A percentile compares a stretch with the other conserved stretches of the same genome.
Evolutionary conservation across 2,797 vertebrate species (phyloP).

Genomic region (Epinephelus malabaricus): DNA sequence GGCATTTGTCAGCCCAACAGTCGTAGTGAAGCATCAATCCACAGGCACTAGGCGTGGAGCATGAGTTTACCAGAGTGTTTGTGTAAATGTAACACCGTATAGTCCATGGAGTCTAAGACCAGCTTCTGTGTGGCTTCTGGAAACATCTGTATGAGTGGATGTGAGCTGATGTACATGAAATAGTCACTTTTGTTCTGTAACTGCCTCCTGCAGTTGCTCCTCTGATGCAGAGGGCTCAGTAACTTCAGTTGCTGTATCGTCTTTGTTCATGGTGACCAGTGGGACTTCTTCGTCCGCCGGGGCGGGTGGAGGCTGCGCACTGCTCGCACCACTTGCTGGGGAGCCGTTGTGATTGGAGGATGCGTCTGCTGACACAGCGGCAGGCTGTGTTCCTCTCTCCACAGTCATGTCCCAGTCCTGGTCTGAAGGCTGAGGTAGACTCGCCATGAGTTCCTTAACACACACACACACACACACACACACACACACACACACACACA

Average conservation of each 20-base stretch:
- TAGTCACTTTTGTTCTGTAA: constrained; percentile 86
- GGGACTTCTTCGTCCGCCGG: constrained; percentile 55
- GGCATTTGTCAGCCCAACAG: constrained; percentile 80
- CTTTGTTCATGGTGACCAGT: constrained; percentile 56
- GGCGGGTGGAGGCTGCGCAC: constrained; percentile 22
- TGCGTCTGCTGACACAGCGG: constrained; percentile 47
- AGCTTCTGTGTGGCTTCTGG: constrained; percentile 45
- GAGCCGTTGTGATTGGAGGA: constrained; percentile 53
- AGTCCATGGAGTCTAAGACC: constrained; percentile 47
- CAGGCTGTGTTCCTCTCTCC: constrained; percentile 64
- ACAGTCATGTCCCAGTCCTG: constrained; percentile 90
- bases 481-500: too few species aligned
- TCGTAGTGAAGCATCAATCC: constrained; percentile 78
- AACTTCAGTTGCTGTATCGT: constrained; percentile 55
- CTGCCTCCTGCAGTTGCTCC: constrained; percentile 90
- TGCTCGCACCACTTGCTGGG: constrained; percentile 16
- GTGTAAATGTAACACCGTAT: constrained; percentile 46
- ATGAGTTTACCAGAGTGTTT: constrained; percentile 62
- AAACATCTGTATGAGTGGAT: constrained; percentile 46
- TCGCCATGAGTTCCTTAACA: constrained; percentile 92
- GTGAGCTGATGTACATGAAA: constrained; percentile 40
- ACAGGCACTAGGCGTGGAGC: constrained; percentile 78
- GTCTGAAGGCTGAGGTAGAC: constrained; percentile 95
- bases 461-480: not conserved
- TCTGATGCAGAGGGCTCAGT: constrained; percentile 94